Conservation (phyloP, 1,140 invertebrate genomes). For the Danaus melanippus region DNA sequence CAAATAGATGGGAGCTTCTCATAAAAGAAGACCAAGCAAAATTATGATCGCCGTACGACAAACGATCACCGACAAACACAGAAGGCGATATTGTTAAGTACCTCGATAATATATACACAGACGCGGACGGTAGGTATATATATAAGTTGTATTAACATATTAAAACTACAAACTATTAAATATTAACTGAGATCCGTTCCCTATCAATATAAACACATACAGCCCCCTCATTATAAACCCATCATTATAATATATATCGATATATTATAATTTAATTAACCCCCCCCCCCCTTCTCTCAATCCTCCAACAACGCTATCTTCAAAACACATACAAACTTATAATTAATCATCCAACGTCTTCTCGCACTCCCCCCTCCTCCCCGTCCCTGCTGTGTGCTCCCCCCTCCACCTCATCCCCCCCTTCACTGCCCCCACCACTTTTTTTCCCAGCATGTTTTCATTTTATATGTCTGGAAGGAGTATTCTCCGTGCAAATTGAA, state of each 20-base stretch:
- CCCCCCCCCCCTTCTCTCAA: too few relatives aligned
- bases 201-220: too few relatives aligned
- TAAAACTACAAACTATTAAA: too few relatives aligned
- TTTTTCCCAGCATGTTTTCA: slow-evolving; percentile 66
- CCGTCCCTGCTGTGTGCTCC: slow-evolving; percentile 32
- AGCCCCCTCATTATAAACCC: too few relatives aligned
- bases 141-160: not conserved
- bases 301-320: slow-evolving; percentile 34
- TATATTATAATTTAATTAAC: too few relatives aligned
- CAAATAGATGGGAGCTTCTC: not conserved
- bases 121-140: not conserved
- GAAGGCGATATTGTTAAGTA: not conserved
- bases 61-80: slow-evolving; percentile 11
- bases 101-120: not conserved
- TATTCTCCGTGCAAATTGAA: slow-evolving; percentile 63
- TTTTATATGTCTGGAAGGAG: slow-evolving; percentile 59
- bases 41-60: slow-evolving; percentile 19
- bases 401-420: slow-evolving; percentile 26
- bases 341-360: slow-evolving; percentile 67
- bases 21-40: slow-evolving; percentile 16
- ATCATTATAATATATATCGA: too few relatives aligned
- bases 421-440: slow-evolving; percentile 44
- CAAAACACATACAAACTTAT: slow-evolving; percentile 65
- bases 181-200: too few relatives aligned
- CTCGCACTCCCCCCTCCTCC: slow-evolving; percentile 28